Base-by-base conservation (phyloP, 1,140 invertebrate genomes). In the Hyposmocoma kahamanoa region DNA sequence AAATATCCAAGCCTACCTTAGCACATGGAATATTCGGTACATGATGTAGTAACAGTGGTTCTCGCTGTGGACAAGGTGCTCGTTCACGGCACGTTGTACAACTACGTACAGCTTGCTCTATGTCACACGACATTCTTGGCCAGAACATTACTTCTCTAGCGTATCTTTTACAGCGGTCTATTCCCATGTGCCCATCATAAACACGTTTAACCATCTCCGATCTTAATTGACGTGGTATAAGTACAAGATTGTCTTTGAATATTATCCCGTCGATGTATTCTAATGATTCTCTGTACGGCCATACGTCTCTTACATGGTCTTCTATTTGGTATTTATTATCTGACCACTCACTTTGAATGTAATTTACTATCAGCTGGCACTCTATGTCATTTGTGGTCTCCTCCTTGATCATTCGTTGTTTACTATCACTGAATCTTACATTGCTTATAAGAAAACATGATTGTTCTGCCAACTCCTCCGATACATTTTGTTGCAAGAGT, bases 71-170 rank as follows among this genome's bases (percentile, higher is more conserved):
- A 59, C 53, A n/a, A 62, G 34, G 42, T 62, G 54, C 51, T 5
- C 2, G 8, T 19, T 39, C 36, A 8, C 17, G 2, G 42, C 66
- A 73, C 17, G 36, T 43, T 1, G 9, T 41, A 48, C 68, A 76
- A 18, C 45, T 42, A n/a, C 38, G 28, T 8, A 76, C 56, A 10
- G 28, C 42, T 8, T 60, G 42, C 50, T 50, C 50, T 17, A 75
- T 60, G 26, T 76, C 53, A 6, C 41, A 45, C 26, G 52, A 48
- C 50, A 76, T 65, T 2, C 55, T 52, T 11, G 69, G 68, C 67
- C 70, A 74, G 39, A 56, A 76, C 17, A 76, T 47, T 22, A 60
- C 42, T 45, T 69, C 66, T 46, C 60, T 47, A 36, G 71, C 68
- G 28, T 50, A 30, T n/a, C 34, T 17, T 36, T 60, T 59, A 17